A percentile compares a stretch with the other conserved stretches of the same genome.
Conservation (phyloP, 2,888 invertebrate species). For the Oligia fasciuncula region DNA sequence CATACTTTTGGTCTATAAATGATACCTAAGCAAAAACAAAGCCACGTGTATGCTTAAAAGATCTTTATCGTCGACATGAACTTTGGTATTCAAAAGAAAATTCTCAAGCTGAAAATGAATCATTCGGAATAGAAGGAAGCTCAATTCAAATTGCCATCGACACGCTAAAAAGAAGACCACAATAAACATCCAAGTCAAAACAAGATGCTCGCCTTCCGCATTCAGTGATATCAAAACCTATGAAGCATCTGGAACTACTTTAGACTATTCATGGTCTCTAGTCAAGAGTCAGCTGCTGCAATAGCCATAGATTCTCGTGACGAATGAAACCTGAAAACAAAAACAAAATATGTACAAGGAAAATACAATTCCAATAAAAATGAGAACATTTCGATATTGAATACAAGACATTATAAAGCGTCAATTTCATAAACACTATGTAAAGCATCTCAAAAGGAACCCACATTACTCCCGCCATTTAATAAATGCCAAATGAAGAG, state of each 20-base stretch:
- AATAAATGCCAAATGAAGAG: slow-evolving; percentile 25
- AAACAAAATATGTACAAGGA: not conserved
- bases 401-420: not conserved
- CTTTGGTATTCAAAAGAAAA: not conserved
- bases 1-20: not conserved
- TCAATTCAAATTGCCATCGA: no score
- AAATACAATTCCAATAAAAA: not conserved
- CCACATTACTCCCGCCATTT: slow-evolving; percentile 4
- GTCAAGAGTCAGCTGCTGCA: not conserved
- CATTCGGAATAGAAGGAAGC: not conserved
- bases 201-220: not conserved
- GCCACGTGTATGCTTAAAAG: not conserved
- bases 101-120: not conserved
- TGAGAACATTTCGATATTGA: not conserved
- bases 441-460: not conserved
- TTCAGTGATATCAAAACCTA: not conserved
- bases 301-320: no score
- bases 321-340: not conserved
- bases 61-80: no score
- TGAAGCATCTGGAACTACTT: no score
- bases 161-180: not conserved
- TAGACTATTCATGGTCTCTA: not conserved
- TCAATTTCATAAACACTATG: not conserved
- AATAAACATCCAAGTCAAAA: not conserved
- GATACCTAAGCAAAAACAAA: not conserved